phyloP scores from a whole-genome alignment of 2,888 invertebrate species.

The Tipula lateralis region DNA sequence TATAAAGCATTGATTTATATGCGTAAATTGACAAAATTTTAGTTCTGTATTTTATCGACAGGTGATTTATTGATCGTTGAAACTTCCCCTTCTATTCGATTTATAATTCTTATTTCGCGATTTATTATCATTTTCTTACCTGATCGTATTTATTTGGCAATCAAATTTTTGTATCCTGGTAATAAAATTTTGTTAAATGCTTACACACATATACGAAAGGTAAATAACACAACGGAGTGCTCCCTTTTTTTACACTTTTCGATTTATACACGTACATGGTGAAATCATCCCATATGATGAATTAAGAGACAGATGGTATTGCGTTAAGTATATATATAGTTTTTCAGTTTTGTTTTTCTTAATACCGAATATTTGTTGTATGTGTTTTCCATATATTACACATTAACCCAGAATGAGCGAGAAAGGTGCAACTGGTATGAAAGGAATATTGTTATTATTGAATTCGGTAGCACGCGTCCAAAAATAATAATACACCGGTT shows the following conservation, averaged over 20 bases:
- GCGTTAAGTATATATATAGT: neutral
- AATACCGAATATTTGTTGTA: neutral
- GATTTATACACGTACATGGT: neutral
- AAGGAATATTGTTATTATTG: neutral
- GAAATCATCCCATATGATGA: neutral
- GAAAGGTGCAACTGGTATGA: neutral
- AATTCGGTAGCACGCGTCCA: conserved; percentile 24
- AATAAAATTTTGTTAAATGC: neutral
- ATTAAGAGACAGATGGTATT: neutral
- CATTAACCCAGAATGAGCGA: conserved; percentile 1
- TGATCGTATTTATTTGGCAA: neutral
- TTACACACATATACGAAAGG: neutral
- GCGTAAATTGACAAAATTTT: neutral
- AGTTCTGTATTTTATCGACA: neutral
- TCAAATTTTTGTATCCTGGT: neutral
- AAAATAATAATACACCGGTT: conserved; percentile 24
- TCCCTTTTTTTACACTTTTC: neutral
- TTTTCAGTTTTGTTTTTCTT: neutral
- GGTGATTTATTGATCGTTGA: neutral
- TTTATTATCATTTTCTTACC: too few relatives aligned
- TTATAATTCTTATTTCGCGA: neutral
- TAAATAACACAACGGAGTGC: neutral
- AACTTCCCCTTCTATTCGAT: neutral
- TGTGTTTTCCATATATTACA: neutral
- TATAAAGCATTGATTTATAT: neutral